Conservation (phyloP, 2,888 invertebrate species). For the Caradrina kadenii region DNA sequence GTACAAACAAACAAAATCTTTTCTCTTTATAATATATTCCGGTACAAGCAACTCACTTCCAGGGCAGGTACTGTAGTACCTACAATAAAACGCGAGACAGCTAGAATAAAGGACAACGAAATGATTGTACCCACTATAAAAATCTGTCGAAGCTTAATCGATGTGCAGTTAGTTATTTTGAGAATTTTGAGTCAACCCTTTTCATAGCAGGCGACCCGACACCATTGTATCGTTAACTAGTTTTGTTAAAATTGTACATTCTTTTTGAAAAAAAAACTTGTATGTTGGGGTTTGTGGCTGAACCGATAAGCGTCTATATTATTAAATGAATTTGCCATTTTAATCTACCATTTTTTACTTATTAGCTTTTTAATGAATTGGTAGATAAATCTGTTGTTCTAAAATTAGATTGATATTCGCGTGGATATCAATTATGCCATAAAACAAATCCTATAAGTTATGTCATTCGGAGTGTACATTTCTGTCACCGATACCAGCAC, state of each 20-base stretch:
- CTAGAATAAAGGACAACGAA: slow-evolving; percentile 2
- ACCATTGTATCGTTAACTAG: neutral
- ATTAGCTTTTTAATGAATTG: neutral
- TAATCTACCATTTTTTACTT: too few species aligned
- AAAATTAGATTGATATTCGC: too few species aligned
- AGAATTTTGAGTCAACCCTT: slow-evolving; percentile 38
- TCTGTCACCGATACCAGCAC: too few species aligned
- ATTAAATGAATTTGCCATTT: neutral
- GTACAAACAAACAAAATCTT: too few species aligned
- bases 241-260: neutral
- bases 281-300: neutral
- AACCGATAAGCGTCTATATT: neutral
- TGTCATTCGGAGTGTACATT: too few species aligned
- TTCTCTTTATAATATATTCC: too few species aligned
- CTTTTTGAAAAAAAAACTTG: neutral
- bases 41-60: too few species aligned
- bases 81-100: too few species aligned
- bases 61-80: too few species aligned
- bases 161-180: slow-evolving; percentile 33
- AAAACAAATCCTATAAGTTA: too few species aligned
- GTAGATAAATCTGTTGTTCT: neutral
- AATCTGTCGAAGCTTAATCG: slow-evolving; percentile 23
- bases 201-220: neutral
- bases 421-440: too few species aligned
- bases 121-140: neutral